Evolutionary conservation across 2,113 vertebrate species (phyloP).

Genomic region (Callaeas wilsoni): DNA sequence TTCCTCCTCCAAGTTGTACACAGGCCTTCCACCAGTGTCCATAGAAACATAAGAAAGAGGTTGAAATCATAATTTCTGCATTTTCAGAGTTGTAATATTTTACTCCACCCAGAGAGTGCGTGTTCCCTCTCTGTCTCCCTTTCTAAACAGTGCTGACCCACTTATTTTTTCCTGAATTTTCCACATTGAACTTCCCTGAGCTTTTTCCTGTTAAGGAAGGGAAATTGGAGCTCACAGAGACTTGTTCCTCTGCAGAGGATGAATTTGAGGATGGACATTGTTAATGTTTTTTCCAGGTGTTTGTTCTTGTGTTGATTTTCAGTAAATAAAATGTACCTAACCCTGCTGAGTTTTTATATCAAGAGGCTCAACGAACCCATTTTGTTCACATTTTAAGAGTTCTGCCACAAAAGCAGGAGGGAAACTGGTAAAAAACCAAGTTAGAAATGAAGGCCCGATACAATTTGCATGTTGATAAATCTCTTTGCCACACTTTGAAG

Average conservation of each 20-base stretch:
- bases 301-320: neutral
- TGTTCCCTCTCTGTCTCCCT: neutral
- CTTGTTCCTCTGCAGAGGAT: neutral
- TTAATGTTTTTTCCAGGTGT: neutral
- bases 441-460: neutral
- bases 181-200: neutral
- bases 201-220: neutral
- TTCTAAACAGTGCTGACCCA: neutral
- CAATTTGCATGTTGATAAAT: neutral
- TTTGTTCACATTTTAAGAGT: neutral
- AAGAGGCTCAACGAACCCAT: neutral
- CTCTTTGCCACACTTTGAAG: neutral
- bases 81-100: neutral
- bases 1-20: accelerated
- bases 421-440: neutral
- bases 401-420: neutral
- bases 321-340: neutral
- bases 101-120: accelerated
- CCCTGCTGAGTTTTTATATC: neutral
- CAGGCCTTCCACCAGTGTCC: neutral
- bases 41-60: neutral
- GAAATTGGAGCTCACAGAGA: neutral
- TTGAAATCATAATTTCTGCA: neutral
- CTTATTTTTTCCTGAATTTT: neutral
- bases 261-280: neutral